These are phyloP conservation scores for Taxidea taxus DNA, from an alignment of 2,113 vertebrate species.

Conservation along the genomic window DNA sequence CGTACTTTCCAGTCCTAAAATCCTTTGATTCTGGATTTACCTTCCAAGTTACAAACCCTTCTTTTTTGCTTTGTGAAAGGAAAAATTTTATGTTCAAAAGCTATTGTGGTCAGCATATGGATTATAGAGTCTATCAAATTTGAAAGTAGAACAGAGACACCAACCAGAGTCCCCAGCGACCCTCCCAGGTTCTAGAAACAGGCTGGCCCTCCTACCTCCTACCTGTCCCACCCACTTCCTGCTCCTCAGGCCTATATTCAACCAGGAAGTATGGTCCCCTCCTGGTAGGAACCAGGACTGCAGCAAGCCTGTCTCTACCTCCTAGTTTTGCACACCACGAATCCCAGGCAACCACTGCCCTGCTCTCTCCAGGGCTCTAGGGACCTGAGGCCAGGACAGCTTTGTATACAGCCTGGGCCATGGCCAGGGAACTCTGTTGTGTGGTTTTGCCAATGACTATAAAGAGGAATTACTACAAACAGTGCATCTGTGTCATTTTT, in stretches of 20 bases:
- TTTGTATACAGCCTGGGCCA: neutral
- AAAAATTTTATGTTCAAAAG: neutral
- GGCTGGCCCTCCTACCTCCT: neutral
- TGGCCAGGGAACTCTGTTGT: rapidly evolving
- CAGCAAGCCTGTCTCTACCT: neutral
- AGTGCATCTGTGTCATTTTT: neutral
- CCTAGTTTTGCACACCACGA: neutral
- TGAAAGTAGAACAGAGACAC: neutral
- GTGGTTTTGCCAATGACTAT: neutral
- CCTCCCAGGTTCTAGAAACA: neutral
- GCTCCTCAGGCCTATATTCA: neutral
- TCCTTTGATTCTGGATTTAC: neutral
- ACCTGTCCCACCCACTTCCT: neutral
- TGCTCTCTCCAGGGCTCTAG: neutral
- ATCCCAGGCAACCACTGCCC: neutral
- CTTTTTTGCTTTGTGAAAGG: neutral
- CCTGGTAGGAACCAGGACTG: neutral
- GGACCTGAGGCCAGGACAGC: neutral
- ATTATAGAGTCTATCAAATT: neutral
- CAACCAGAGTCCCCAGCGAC: neutral
- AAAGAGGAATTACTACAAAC: neutral
- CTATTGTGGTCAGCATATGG: neutral
- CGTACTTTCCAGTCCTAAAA: neutral
- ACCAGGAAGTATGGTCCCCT: neutral
- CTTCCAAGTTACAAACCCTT: neutral